phyloP scores from a whole-genome alignment of 1,140 invertebrate genomes.

The Acromyrmex charruanus region DNA sequence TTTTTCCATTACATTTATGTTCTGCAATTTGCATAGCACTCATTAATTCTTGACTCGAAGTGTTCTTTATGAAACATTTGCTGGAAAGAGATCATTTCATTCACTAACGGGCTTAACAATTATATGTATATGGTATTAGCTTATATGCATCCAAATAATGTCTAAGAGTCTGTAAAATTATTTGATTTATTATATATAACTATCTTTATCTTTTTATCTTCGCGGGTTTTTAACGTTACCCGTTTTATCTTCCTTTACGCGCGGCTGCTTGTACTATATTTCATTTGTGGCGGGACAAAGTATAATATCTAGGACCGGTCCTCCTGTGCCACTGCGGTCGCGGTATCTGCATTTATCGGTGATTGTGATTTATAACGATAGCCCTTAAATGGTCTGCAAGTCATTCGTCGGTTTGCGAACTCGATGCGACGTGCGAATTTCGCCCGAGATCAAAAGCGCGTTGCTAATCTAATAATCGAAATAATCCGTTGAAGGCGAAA shows the following conservation, averaged over 20 bases:
- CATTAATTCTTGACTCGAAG: neutral
- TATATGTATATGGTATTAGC: neutral
- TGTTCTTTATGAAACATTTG: neutral
- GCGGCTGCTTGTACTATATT: conserved; percentile 48
- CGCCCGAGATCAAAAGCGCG: conserved; percentile 71
- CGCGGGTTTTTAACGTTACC: neutral
- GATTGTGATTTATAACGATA: conserved; percentile 77
- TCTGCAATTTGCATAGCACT: neutral
- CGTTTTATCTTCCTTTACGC: conserved; percentile 55
- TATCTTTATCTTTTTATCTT: neutral
- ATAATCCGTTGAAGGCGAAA: conserved; percentile 42
- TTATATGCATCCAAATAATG: neutral
- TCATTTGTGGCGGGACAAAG: conserved; percentile 43
- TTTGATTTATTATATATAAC: neutral
- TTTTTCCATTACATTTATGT: neutral
- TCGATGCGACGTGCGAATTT: conserved; percentile 21
- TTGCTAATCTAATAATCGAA: conserved; percentile 72
- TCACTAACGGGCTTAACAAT: neutral
- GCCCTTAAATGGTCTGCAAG: conserved; percentile 61
- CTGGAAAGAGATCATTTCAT: neutral
- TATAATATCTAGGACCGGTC: conserved; percentile 50
- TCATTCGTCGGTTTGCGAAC: conserved; percentile 65
- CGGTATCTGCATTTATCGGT: conserved; percentile 66
- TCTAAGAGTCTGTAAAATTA: conserved; percentile 18
- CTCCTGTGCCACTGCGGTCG: conserved; percentile 13